Evolutionary conservation across 2,888 invertebrate species (phyloP), one percentile per base, ranked within the genome.

Genomic region (Ochropleura leucogaster): DNA sequence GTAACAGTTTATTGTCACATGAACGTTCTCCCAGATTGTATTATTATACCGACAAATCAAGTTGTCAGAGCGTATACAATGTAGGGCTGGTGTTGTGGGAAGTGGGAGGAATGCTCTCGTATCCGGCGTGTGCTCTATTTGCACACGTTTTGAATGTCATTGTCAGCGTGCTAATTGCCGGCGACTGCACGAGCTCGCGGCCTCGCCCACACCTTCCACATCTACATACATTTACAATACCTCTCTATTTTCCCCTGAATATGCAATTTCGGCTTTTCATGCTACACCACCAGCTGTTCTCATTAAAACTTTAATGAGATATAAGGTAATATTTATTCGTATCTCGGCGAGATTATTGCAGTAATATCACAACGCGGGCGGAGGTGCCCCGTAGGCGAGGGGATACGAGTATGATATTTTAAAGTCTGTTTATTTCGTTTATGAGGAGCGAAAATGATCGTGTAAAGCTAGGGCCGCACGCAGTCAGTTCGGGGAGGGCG

Each of bases 101-200:
- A 85, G 85, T 72, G 79, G 85, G 86, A 72, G 85, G 85, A 79
- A 74, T 83, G 84, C 74, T 81, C 83, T 73, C 82, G 79, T 83
- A 82, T 87, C 82, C 83, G 77, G 76, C 85, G 88, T 90, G 85
- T 87, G 89, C 89, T 92, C 92, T 95, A 95, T 95, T 95, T 94
- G 94, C 93, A 93, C 94, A 93, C 92, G 94, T 94, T 95, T 93
- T 95, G 95, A 95, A 95, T 95, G 95, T 95, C 95, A 95, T 95
- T 95, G 95, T 95, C 94, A 94, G 86, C 89, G 92, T 90, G 92
- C 93, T 95, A 95, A 95, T 95, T 95, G 95, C 89, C 90, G 87
- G 84, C 86, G 91, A 88, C 89, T 89, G 89, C 87, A 86, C 83
- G 80, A 76, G 80, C 73, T 72, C 82, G 84, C 84, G 82, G 77